Conservation (phyloP, 2,113 vertebrate species). For the Bombycilla garrulus region DNA sequence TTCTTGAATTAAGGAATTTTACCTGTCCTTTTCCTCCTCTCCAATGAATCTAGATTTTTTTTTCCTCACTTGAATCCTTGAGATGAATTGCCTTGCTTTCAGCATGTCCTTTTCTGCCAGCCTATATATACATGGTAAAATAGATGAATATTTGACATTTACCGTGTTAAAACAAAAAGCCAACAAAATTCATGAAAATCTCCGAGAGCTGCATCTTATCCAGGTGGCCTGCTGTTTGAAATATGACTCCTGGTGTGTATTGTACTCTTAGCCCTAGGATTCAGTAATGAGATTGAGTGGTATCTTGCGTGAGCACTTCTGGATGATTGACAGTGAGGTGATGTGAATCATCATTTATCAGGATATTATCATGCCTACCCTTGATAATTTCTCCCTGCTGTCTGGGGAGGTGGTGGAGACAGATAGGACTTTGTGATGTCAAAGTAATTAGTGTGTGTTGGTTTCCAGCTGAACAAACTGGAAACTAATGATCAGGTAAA, state of each 20-base stretch:
- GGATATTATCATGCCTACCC: constrained; percentile 76
- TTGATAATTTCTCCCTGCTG: constrained; percentile 78
- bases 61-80: neutral
- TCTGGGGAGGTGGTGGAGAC: constrained; percentile 74
- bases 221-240: constrained; percentile 71
- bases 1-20: neutral
- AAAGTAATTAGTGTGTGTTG: constrained; percentile 81
- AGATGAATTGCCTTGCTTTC: neutral
- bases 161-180: constrained; percentile 45
- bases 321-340: constrained; percentile 75
- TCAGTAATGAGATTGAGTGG: constrained; percentile 73
- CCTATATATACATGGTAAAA: constrained; percentile 9
- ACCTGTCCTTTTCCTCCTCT: neutral
- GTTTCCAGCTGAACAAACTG: constrained; percentile 82
- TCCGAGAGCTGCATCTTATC: constrained; percentile 27
- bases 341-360: constrained; percentile 77
- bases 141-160: constrained; percentile 54
- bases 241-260: constrained; percentile 69
- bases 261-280: constrained; percentile 63
- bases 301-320: constrained; percentile 69
- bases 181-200: constrained; percentile 52
- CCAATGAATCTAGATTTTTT: neutral
- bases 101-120: constrained; percentile 42
- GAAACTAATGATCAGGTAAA: constrained; percentile 83
- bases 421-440: constrained; percentile 78